Evolutionary conservation across 2,113 vertebrate genomes (phyloP), one percentile per base, ranked within the genome.

Genomic region (Microtus richardsoni): DNA sequence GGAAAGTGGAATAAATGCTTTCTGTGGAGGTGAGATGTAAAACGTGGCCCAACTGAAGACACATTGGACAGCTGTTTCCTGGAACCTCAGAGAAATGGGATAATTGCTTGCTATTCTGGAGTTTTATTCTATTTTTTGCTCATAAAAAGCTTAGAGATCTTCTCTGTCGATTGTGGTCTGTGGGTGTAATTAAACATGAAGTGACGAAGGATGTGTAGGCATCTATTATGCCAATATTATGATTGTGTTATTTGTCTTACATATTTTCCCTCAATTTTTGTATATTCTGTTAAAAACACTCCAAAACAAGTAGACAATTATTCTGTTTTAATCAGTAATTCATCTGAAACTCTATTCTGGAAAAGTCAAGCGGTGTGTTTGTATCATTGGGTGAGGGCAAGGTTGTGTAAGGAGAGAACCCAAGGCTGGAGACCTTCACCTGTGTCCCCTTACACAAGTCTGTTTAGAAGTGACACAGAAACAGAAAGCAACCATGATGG

Each of bases 101-200:
- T 95, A 91, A 92, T 94, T 94, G 92, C 33, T 90, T 49, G 52
- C 3, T 92, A 41, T 95, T 95, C 41, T 91, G 58, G 82, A 78
- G 41, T 96, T 73, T 86, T 91, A 30, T 78, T 94, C 66, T 96
- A 49, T 92, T 92, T 92, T 94, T 87, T 73, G 90, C 86, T 68
- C 66, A n/a, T 66, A 90, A 88, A 91, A 92, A 92, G 21, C 47
- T 79, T 86, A 2, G 77, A 64, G 16, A 80, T 74, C 16, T 5
- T 93, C 91, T 89, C 89, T 82, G 30, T 91, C 78, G 78, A 21
- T 82, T 93, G 49, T 24, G 49, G 62, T 77, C 75, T 94, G 28
- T 91, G 84, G 79, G n/a, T 87, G 58, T 93, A 87, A 96, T 94
- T 96, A 92, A 94, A 73, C 85, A 54, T 91, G 66, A 97, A 91